Evolutionary conservation across 2,888 invertebrate genomes (phyloP).

Genomic region (Lissocephala sabroskyi): DNA sequence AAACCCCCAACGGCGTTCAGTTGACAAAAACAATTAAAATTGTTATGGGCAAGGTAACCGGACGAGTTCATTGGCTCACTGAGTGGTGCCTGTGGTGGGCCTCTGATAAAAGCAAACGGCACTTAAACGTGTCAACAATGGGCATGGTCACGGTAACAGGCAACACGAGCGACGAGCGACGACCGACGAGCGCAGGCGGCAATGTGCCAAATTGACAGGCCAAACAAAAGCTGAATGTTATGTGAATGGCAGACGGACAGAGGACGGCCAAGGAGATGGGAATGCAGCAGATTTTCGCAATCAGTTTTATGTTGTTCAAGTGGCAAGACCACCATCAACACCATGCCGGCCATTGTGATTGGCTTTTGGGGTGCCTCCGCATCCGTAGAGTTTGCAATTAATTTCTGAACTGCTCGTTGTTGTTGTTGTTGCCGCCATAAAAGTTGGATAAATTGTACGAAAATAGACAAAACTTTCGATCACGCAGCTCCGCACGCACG

Average conservation of each 20-base stretch:
- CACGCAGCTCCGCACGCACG: conserved; percentile 51
- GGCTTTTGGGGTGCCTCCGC: conserved; percentile 22
- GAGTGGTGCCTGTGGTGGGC: conserved; percentile 24
- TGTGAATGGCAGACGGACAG: too few species aligned
- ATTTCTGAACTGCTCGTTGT: conserved; percentile 36
- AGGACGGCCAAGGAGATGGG: neutral
- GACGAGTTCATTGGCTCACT: neutral
- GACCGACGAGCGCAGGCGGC: conserved; percentile 42
- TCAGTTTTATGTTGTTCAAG: conserved; percentile 62
- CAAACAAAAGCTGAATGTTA: conserved; percentile 45
- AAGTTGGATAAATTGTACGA: conserved; percentile 62
- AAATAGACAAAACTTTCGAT: conserved; percentile 61
- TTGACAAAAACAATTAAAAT: conserved; percentile 63
- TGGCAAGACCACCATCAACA: conserved; percentile 25
- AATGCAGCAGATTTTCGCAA: conserved; percentile 55
- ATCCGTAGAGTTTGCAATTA: conserved; percentile 54
- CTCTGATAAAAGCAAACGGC: conserved; percentile 59
- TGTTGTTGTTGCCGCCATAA: conserved; percentile 46
- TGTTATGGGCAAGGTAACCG: conserved; percentile 40
- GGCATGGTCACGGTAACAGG: conserved; percentile 9
- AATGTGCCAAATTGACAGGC: conserved; percentile 39
- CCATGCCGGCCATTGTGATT: conserved; percentile 46
- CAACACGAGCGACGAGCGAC: conserved; percentile 31
- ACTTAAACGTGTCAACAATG: conserved; percentile 64
- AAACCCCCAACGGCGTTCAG: conserved; percentile 26